phyloP scores from a whole-genome alignment of 2,888 invertebrate species.

The Andrena fulva region DNA sequence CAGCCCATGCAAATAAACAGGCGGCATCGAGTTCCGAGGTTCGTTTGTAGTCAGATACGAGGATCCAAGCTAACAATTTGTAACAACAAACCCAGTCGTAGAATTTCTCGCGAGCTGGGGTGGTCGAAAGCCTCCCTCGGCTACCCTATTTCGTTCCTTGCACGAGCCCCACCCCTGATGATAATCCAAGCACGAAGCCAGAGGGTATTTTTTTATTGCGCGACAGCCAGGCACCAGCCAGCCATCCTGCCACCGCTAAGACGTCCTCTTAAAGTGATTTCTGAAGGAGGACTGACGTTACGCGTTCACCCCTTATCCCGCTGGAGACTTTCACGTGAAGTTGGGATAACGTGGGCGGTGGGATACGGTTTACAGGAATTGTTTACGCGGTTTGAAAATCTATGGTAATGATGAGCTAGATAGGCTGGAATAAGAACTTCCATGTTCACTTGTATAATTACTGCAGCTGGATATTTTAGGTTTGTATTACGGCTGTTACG shows the following conservation, averaged over 20 bases:
- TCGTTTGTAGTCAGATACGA: slow-evolving; percentile 55
- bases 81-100: slow-evolving; percentile 71
- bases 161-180: slow-evolving; percentile 61
- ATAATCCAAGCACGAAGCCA: slow-evolving; percentile 78
- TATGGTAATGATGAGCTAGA: no score
- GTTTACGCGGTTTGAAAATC: no score
- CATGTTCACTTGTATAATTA: no score
- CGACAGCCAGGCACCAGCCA: slow-evolving; percentile 61
- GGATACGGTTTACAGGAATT: no score
- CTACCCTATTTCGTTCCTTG: slow-evolving; percentile 60
- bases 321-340: slow-evolving; percentile 18
- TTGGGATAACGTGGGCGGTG: neutral
- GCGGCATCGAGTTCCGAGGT: slow-evolving; percentile 21
- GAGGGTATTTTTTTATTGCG: slow-evolving; percentile 71
- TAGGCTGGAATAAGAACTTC: no score
- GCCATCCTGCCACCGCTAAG: slow-evolving; percentile 56
- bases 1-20: slow-evolving; percentile 49
- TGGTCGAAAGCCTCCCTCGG: slow-evolving; percentile 55
- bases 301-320: slow-evolving; percentile 19
- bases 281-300: slow-evolving; percentile 35
- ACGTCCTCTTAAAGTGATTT: slow-evolving; percentile 74
- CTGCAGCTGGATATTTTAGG: no score
- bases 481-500: no score
- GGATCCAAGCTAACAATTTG: slow-evolving; percentile 74
- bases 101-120: slow-evolving; percentile 69